Percentiles rank a stretch among this genome's conserved stretches.
phyloP scores from a whole-genome alignment of 1,140 invertebrate genomes.

The Thaumatotibia leucotreta region DNA sequence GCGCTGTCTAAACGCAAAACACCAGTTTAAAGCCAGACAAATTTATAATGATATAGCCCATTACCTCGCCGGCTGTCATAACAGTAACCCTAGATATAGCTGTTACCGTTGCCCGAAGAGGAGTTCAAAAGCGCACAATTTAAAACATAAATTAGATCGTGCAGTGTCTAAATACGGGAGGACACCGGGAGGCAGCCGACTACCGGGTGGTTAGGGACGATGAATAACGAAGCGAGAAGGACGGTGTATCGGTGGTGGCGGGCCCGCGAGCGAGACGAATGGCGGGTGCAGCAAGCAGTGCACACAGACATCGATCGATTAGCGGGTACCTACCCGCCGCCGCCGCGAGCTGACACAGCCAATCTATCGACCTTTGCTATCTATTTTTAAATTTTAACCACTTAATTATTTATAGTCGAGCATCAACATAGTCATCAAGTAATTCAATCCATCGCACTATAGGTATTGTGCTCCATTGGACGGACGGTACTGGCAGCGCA shows the following conservation, averaged over 20 bases:
- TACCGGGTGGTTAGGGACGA: conserved; percentile 68
- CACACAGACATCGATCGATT: conserved; percentile 71
- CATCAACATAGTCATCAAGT: background rate
- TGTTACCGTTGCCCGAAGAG: conserved; percentile 36
- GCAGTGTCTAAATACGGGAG: conserved; percentile 67
- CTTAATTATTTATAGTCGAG: conserved; percentile 51
- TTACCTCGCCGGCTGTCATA: conserved; percentile 44
- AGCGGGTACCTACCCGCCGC: conserved; percentile 40
- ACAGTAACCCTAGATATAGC: conserved; percentile 51
- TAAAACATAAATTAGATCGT: conserved; percentile 73
- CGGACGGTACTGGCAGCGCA: background rate
- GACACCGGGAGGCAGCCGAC: conserved; percentile 56
- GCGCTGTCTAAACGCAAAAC: conserved; percentile 34
- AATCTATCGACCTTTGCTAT: conserved; percentile 63
- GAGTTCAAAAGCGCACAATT: conserved; percentile 58
- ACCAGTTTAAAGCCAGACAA: conserved; percentile 44
- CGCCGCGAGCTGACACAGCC: conserved; percentile 35
- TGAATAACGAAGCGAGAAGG: conserved; percentile 63
- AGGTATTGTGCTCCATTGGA: background rate
- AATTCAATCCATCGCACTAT: background rate
- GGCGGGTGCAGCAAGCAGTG: conserved; percentile 57
- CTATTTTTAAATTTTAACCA: conserved; percentile 53
- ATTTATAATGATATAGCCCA: conserved; percentile 60
- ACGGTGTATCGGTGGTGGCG: conserved; percentile 43
- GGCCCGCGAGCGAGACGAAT: conserved; percentile 47